phyloP scores from a whole-genome alignment of 2,888 invertebrate species.

The Tuta absoluta region DNA sequence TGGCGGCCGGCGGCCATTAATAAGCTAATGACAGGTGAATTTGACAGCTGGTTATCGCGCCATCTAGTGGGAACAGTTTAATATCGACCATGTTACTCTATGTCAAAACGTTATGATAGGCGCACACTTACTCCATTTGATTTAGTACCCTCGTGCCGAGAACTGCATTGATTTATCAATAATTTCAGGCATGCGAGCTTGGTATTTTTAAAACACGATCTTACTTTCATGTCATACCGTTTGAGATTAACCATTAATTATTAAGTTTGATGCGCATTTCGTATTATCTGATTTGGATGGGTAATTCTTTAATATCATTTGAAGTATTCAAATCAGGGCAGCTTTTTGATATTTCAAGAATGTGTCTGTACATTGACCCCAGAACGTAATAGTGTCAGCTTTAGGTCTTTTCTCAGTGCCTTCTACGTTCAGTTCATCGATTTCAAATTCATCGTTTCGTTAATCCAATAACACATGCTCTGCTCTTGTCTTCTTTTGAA shows the following conservation, averaged over 20 bases:
- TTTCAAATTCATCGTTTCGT: too few species aligned
- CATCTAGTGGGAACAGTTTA: constrained; percentile 76
- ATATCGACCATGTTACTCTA: constrained; percentile 72
- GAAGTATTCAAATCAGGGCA: constrained; percentile 36
- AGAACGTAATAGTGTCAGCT: neutral
- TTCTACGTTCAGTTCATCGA: neutral
- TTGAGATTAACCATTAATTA: constrained; percentile 78
- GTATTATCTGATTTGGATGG: constrained; percentile 73
- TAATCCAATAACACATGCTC: too few species aligned
- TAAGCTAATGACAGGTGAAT: constrained; percentile 76
- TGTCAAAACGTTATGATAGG: constrained; percentile 77
- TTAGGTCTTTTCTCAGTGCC: neutral
- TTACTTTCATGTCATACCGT: constrained; percentile 76
- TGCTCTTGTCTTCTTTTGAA: too few species aligned
- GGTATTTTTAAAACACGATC: constrained; percentile 76
- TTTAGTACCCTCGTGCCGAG: constrained; percentile 73
- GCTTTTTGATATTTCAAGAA: neutral
- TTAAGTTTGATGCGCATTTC: constrained; percentile 61
- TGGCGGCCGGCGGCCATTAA: constrained; percentile 65
- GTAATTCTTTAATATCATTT: constrained; percentile 52
- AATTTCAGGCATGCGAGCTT: constrained; percentile 71
- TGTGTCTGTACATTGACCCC: neutral
- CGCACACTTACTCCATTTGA: constrained; percentile 67
- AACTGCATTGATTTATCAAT: constrained; percentile 80
- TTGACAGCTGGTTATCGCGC: constrained; percentile 78